Evolutionary conservation across 2,797 vertebrate genomes (phyloP).

Genomic region (Aplochiton taeniatus): DNA sequence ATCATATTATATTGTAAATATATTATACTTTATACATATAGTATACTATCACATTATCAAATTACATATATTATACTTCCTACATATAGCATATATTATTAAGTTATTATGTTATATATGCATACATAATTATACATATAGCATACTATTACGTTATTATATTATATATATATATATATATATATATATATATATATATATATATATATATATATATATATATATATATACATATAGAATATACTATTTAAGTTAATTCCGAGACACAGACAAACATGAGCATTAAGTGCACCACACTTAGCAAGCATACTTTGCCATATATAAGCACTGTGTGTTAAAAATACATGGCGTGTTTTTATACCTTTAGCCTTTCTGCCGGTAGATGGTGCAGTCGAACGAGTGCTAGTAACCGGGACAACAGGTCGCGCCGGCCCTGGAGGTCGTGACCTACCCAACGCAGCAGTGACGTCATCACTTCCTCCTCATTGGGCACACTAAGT

Average conservation of each 20-base stretch:
- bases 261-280: not conserved
- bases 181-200: not conserved
- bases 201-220: not conserved
- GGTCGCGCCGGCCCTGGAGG: slow-evolving; percentile 73
- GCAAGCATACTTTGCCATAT: not conserved
- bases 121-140: too few species aligned
- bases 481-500: slow-evolving; percentile 86
- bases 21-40: too few species aligned
- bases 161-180: too few species aligned
- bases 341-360: slow-evolving; percentile 23
- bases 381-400: slow-evolving; percentile 92
- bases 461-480: slow-evolving; percentile 81
- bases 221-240: too few species aligned
- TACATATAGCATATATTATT: too few species aligned
- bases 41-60: too few species aligned
- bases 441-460: slow-evolving; percentile 85
- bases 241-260: too few species aligned
- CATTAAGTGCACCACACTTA: not conserved
- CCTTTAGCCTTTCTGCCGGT: slow-evolving; percentile 79
- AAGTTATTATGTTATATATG: too few species aligned
- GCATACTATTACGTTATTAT: too few species aligned
- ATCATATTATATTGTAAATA: too few species aligned
- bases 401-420: slow-evolving; percentile 81
- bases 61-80: too few species aligned
- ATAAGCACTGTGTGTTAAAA: slow-evolving; percentile 26